Evolutionary conservation across 2,888 invertebrate species (phyloP).

Genomic region (Drosophila borealis): DNA sequence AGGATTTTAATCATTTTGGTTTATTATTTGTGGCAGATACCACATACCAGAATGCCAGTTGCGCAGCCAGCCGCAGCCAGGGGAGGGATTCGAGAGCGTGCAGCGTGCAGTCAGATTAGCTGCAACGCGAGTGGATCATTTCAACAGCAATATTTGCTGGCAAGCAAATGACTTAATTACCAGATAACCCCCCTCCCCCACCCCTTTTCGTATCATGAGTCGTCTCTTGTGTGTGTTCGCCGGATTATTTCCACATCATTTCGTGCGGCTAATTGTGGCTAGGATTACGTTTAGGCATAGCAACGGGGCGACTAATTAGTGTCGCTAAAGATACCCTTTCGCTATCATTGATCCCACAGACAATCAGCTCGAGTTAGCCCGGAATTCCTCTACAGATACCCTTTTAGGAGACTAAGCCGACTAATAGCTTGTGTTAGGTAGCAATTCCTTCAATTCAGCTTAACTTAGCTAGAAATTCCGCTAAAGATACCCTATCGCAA

Average conservation of each 20-base stretch:
- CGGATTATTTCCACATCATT: slow-evolving; percentile 66
- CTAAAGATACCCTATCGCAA: too few species aligned
- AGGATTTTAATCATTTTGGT: slow-evolving; percentile 76
- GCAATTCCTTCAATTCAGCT: too few species aligned
- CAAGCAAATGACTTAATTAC: slow-evolving; percentile 79
- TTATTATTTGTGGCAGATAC: slow-evolving; percentile 76
- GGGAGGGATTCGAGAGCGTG: slow-evolving; percentile 13
- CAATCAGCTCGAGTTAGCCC: neutral
- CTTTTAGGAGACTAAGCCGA: too few species aligned
- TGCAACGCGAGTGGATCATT: slow-evolving; percentile 39
- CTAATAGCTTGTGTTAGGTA: too few species aligned
- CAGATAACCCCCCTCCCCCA: slow-evolving; percentile 1
- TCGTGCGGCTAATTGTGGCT: slow-evolving; percentile 71
- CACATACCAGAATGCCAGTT: slow-evolving; percentile 40
- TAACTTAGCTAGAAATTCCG: too few species aligned
- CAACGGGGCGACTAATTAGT: slow-evolving; percentile 69
- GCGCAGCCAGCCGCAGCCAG: slow-evolving; percentile 2
- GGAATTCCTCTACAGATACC: too few species aligned
- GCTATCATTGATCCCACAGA: slow-evolving; percentile 16
- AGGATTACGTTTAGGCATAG: slow-evolving; percentile 60
- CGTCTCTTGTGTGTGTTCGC: neutral
- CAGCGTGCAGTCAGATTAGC: slow-evolving; percentile 37
- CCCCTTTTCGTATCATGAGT: neutral
- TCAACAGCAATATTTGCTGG: slow-evolving; percentile 41
- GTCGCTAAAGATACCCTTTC: slow-evolving; percentile 44